A percentile compares a stretch with the other conserved stretches of the same genome.
phyloP scores from a whole-genome alignment of 2,113 vertebrate species.

The Pteropus alecto region DNA sequence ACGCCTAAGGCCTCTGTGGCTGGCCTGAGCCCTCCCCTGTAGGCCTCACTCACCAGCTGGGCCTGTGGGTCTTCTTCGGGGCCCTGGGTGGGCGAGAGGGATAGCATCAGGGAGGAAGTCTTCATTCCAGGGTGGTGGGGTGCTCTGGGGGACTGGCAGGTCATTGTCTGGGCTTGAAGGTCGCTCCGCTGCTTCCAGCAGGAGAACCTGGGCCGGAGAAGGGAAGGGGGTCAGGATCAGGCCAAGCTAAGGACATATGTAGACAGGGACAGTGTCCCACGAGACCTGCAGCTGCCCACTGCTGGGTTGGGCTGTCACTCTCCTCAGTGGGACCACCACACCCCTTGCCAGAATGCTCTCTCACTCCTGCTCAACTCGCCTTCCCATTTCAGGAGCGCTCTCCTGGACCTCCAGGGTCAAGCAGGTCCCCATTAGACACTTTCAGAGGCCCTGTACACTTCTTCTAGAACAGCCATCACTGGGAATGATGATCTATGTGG shows the following conservation, averaged over 20 bases:
- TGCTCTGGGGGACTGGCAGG: conserved; percentile 75
- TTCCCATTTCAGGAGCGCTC: not conserved
- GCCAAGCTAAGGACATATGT: accelerated
- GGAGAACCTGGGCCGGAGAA: conserved; percentile 83
- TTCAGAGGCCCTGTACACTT: not conserved
- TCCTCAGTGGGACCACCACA: not conserved
- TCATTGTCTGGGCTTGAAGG: conserved; percentile 74
- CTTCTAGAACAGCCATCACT: not conserved
- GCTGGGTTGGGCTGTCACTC: accelerated
- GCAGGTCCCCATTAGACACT: not conserved
- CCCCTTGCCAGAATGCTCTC: not conserved
- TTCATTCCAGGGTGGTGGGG: conserved; percentile 84
- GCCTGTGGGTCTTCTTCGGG: conserved; percentile 77
- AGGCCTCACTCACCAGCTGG: conserved; percentile 73
- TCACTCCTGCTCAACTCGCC: not conserved
- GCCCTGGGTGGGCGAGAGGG: conserved; percentile 82
- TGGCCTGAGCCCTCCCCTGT: not conserved
- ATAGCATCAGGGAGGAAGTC: conserved; percentile 87
- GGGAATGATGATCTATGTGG: no score
- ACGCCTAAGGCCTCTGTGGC: accelerated
- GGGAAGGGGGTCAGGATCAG: not conserved
- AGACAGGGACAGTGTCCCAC: accelerated
- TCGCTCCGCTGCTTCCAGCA: conserved; percentile 81
- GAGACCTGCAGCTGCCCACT: not conserved
- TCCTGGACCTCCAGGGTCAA: not conserved